A percentile compares a stretch with the other conserved stretches of the same genome.
These are phyloP conservation scores for Drosophila grimshawi DNA, from an alignment of 1,140 invertebrate genomes.

Conservation along the genomic window DNA sequence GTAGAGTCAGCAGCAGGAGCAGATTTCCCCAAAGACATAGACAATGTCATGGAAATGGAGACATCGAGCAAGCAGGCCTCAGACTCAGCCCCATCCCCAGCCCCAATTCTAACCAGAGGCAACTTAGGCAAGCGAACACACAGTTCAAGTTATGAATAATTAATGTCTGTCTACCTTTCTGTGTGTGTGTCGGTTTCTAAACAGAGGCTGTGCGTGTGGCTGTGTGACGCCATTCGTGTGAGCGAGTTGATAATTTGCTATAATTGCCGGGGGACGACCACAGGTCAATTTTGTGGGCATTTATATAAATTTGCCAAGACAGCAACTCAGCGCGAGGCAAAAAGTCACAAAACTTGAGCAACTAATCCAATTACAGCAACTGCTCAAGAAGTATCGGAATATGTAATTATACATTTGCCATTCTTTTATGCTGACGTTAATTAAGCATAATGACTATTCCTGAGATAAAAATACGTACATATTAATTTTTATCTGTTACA, in stretches of 20 bases:
- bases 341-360: slow-evolving; percentile 37
- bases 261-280: slow-evolving; percentile 77
- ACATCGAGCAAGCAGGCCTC: slow-evolving; percentile 17
- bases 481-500: too few species aligned
- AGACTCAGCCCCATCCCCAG: background rate
- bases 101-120: slow-evolving; percentile 4
- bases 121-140: slow-evolving; percentile 29
- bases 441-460: too few species aligned
- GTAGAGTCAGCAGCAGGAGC: slow-evolving; percentile 24
- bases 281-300: slow-evolving; percentile 82
- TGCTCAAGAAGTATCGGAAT: slow-evolving; percentile 20
- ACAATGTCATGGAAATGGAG: slow-evolving; percentile 52
- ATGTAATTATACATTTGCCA: background rate
- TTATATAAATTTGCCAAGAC: slow-evolving; percentile 74
- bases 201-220: slow-evolving; percentile 41
- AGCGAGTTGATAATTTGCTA: slow-evolving; percentile 82
- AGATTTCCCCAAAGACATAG: slow-evolving; percentile 77
- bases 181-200: slow-evolving; percentile 39
- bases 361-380: slow-evolving; percentile 28
- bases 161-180: slow-evolving; percentile 63
- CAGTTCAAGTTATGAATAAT: slow-evolving; percentile 79
- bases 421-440: too few species aligned
- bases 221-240: slow-evolving; percentile 58
- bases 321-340: slow-evolving; percentile 40
- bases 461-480: too few species aligned